phyloP scores from a whole-genome alignment of 2,888 invertebrate species.

The Calephelis perditalis region DNA sequence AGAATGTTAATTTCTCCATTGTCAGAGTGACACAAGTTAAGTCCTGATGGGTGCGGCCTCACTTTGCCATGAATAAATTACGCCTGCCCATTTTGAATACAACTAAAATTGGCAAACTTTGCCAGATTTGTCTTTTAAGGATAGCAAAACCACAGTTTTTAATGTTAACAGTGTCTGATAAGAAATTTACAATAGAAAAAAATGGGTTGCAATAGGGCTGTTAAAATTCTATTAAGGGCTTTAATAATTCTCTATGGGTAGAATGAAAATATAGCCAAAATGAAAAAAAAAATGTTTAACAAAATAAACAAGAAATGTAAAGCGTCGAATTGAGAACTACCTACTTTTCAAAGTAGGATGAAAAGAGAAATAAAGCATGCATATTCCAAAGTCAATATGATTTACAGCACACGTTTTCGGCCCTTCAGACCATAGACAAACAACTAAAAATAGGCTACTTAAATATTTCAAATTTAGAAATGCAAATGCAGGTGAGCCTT shows the following conservation, averaged over 20 bases:
- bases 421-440: constrained; percentile 48
- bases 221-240: too few species aligned
- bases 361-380: constrained; percentile 20
- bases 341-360: too few species aligned
- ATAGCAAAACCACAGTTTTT: constrained; percentile 29
- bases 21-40: constrained; percentile 60
- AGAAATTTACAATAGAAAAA: too few species aligned
- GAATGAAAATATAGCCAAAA: too few species aligned
- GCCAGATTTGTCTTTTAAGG: constrained; percentile 27
- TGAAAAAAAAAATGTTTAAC: too few species aligned
- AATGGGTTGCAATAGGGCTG: too few species aligned
- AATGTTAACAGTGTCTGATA: constrained; percentile 24
- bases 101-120: not conserved
- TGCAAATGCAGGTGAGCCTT: constrained; percentile 35
- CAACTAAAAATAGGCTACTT: constrained; percentile 57
- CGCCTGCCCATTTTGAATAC: constrained; percentile 14
- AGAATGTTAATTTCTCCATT: constrained; percentile 61
- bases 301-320: too few species aligned
- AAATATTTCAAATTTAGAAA: constrained; percentile 56
- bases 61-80: constrained; percentile 38
- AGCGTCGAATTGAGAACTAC: too few species aligned
- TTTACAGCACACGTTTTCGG: constrained; percentile 44
- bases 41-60: constrained; percentile 48
- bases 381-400: constrained; percentile 31
- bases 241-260: too few species aligned